Conservation (phyloP, 2,888 invertebrate species). For the Incurvaria masculella region DNA sequence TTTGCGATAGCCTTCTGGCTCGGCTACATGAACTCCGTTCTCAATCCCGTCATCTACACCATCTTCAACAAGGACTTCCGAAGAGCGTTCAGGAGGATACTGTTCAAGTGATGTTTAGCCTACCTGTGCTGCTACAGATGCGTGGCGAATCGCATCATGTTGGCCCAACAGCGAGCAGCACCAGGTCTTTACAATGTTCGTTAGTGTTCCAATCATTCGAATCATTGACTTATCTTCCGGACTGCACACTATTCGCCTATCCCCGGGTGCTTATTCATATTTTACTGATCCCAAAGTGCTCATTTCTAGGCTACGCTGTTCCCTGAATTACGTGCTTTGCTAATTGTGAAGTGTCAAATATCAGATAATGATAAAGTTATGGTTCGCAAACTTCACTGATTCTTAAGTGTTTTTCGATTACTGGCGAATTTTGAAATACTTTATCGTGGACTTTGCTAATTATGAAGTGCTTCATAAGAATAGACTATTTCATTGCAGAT, state of each 20-base stretch:
- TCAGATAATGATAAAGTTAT: neutral
- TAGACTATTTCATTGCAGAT: too few species aligned
- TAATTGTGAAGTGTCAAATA: slow-evolving; percentile 4
- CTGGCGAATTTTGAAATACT: too few species aligned
- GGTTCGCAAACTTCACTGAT: too few species aligned
- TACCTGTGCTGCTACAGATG: slow-evolving; percentile 81
- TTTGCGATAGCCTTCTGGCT: slow-evolving; percentile 96
- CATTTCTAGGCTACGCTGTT: neutral
- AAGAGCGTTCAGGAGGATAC: slow-evolving; percentile 90
- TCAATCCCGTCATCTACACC: slow-evolving; percentile 95
- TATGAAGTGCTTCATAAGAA: too few species aligned
- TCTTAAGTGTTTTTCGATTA: too few species aligned
- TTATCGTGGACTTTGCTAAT: too few species aligned
- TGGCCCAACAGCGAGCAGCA: slow-evolving; percentile 62
- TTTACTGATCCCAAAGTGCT: slow-evolving; percentile 1
- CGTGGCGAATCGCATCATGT: slow-evolving; percentile 60
- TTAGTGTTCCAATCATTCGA: slow-evolving; percentile 13
- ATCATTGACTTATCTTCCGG: neutral
- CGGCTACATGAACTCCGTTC: slow-evolving; percentile 95
- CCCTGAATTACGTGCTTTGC: neutral
- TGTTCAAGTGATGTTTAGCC: slow-evolving; percentile 92
- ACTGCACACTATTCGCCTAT: slow-evolving; percentile 1
- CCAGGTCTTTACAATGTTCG: slow-evolving; percentile 59
- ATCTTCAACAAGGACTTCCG: slow-evolving; percentile 98
- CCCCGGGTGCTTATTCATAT: slow-evolving; percentile 2